Base-by-base conservation (phyloP, 2,113 vertebrate species). In the Sebastes fasciatus region DNA sequence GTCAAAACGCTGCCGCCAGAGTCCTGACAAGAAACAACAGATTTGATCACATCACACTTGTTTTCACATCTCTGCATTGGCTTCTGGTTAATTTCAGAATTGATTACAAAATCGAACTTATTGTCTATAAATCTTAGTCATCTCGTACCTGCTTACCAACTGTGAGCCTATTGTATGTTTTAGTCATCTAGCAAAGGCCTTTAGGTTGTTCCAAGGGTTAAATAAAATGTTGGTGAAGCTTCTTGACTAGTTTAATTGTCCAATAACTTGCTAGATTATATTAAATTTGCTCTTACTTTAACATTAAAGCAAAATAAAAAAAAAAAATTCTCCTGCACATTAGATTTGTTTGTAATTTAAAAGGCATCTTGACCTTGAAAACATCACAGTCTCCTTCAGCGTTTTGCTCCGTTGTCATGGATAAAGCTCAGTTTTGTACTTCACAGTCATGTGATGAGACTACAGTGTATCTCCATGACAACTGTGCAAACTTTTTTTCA, bases 391-490 rank as follows among this genome's bases (percentile, higher is more conserved):
- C 9, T 70, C 26, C 26, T 42, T 48, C 4, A 60, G 43, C 17
- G 0, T 8, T 60, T 60, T 60, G 43, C 7, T 52, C 9, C 2
- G 16, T 21, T 57, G 11, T 57, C 21, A 62, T 51, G 45, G 58
- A 40, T 23, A 62, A 51, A n/a, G 23, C 10, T 61, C 57, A 48
- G 43, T 61, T 26, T 12, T 45, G n/a, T 23, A 61, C 10, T 19
- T 55, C 73, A 63, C 11, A 64, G 43, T 73, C n/a, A 48, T 11
- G 1, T 8, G 6, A 60, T 73, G 8, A 11, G n/a, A 21, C 54
- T 74, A 13, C 63, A 45, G 11, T 64, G 61, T 55, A 64, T 52
- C 23, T 74, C 58, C 60, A 63, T 63, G 42, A 74, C 58, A 75
- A 52, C 60, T 21, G n/a, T 26, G 11, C 13, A 52, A 51, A 68